These are phyloP conservation scores for Sycon ciliatum DNA, from an alignment of 37 sponge, comb jelly and placozoan species.

Conservation along the genomic window DNA sequence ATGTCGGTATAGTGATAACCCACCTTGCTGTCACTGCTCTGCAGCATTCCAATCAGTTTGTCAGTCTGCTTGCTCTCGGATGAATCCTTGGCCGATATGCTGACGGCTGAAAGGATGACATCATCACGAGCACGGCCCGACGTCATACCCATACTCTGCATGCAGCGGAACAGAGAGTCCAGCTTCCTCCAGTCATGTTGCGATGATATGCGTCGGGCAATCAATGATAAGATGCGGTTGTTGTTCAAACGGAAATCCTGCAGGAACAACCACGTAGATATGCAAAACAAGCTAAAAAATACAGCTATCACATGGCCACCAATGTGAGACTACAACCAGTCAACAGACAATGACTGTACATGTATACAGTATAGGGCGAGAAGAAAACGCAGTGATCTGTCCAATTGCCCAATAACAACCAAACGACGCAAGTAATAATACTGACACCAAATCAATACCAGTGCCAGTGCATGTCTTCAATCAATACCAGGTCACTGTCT, in stretches of 20 bases:
- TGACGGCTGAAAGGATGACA: constrained; percentile 61
- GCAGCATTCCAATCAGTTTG: constrained; percentile 31
- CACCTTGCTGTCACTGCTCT: constrained; percentile 47
- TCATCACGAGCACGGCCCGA: constrained; percentile 46
- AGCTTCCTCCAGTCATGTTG: constrained; percentile 35
- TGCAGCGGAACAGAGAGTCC: constrained; percentile 30
- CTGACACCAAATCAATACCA: no score
- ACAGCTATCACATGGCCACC: no score
- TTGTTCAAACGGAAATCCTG: not conserved
- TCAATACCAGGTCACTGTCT: not conserved
- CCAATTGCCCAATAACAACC: no score
- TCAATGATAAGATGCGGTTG: not conserved
- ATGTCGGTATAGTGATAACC: no score
- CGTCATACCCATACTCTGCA: constrained; percentile 12
- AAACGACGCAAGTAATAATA: no score
- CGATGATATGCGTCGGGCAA: constrained; percentile 27
- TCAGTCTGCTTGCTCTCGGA: constrained; percentile 38
- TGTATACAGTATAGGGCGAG: no score
- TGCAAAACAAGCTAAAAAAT: no score
- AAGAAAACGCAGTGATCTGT: no score
- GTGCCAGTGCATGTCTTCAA: no score
- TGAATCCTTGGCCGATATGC: constrained; percentile 54
- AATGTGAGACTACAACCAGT: no score
- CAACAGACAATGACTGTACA: not conserved
- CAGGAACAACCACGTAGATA: no score